phyloP scores from a whole-genome alignment of 2,113 vertebrate species.

The Synchiropus splendidus region DNA sequence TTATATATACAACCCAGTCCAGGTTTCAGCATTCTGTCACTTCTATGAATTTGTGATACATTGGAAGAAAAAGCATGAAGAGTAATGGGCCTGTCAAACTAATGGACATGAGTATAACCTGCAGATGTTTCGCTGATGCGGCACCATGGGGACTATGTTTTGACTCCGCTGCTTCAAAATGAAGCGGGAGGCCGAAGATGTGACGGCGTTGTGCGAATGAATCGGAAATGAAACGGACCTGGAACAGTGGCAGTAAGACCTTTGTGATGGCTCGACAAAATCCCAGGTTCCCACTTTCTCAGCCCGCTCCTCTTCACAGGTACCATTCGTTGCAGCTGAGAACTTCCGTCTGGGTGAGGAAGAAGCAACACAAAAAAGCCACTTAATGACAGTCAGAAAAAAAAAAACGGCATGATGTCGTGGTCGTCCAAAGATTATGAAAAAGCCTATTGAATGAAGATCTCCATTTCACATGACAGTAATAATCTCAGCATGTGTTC shows the following conservation, averaged over 20 bases:
- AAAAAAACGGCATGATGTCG: too few species aligned
- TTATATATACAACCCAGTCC: conserved; percentile 9
- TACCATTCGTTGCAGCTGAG: conserved; percentile 78
- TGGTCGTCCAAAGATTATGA: too few species aligned
- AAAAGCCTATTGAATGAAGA: too few species aligned
- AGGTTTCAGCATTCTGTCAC: conserved; percentile 18
- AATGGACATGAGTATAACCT: conserved; percentile 8
- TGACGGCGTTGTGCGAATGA: too few species aligned
- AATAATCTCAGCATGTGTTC: too few species aligned
- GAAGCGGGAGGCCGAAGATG: too few species aligned
- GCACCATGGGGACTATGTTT: too few species aligned
- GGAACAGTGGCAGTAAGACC: conserved; percentile 87
- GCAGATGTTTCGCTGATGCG: conserved; percentile 14
- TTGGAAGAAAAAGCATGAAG: conserved; percentile 22
- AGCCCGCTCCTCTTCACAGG: conserved; percentile 77
- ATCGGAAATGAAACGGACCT: conserved; percentile 63
- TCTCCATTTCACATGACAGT: too few species aligned
- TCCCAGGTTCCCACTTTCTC: conserved; percentile 84
- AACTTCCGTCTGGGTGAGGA: conserved; percentile 78
- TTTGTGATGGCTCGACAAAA: conserved; percentile 87
- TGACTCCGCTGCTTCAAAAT: neutral
- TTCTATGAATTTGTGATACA: conserved; percentile 31
- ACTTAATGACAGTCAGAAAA: too few species aligned
- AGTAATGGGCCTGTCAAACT: conserved; percentile 35
- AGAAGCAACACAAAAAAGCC: neutral